Evolutionary conservation across 2,797 vertebrate genomes (phyloP), one percentile per base, ranked within the genome.

Genomic region (Rhodeus uyekii): DNA sequence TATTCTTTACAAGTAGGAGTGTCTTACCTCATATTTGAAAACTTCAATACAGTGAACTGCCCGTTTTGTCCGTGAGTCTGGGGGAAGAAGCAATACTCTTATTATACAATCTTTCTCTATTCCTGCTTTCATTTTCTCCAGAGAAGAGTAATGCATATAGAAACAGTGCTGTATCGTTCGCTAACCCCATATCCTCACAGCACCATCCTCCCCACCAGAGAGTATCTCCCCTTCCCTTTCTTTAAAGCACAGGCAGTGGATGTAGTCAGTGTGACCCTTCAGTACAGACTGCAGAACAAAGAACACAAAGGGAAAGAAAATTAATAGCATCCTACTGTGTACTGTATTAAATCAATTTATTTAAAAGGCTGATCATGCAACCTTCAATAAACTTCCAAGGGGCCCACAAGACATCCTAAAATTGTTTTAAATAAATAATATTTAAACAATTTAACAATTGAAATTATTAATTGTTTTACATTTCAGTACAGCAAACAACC

Each of bases 101-200:
- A 42, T 64, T 39, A 44, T 5, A 48, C 13, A 22, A 39, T 34
- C 2, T 44, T 60, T 61, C 18, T 29, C 24, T 2, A 48, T 71
- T 48, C 27, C 27, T 48, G 27, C 3, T 44, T 58, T 60, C 1
- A 29, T 18, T 58, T 71, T 42, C 38, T 32, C 12, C 3, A n/a
- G 24, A 68, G 46, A 73, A n/a, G 4, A 27, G 27, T 42, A 18
- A 55, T 29, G 22, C 14, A 46, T 2, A 58, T 5, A 44, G 2
- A 71, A 63, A 32, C 18, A 8, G 2, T 39, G 16, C 58, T 18
- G 5, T 16, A 16, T 36, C 19, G 22, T 22, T 55, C 18, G 81
- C 94, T 95, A 87, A 97, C 97, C 97, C 97, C 97, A 98, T 44
- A 97, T 94, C 84, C 96, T 91, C 50, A 98, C 96, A 0, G 95